Evolutionary conservation across 2,797 vertebrate genomes (phyloP).

Genomic region (Falco peregrinus): DNA sequence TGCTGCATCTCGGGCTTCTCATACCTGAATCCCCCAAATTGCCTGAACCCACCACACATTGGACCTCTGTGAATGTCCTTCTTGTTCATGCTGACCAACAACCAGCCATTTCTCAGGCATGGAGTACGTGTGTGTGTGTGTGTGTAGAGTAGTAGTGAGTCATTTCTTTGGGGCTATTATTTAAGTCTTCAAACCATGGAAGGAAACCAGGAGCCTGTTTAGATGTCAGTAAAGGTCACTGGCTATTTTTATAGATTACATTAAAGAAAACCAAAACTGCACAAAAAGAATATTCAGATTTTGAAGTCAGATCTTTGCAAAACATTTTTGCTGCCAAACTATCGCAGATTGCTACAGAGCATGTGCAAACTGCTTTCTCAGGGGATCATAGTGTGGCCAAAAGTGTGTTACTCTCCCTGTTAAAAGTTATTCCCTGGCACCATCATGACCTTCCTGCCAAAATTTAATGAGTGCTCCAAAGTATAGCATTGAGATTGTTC

Average conservation of each 20-base stretch:
- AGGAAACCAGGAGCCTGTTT: constrained; percentile 15
- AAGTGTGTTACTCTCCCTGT: neutral
- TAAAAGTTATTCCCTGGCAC: neutral
- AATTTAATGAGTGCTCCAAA: neutral
- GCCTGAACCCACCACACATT: neutral
- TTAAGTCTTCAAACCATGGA: constrained; percentile 54
- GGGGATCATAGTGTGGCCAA: neutral
- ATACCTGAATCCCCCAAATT: neutral
- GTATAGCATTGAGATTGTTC: neutral
- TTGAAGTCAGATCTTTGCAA: neutral
- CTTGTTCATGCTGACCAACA: neutral
- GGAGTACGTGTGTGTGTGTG: neutral
- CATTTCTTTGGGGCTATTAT: constrained; percentile 53
- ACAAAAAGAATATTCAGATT: neutral
- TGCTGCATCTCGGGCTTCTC: neutral
- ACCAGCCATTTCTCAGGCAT: constrained; percentile 10
- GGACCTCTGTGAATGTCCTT: neutral
- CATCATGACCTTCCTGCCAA: neutral
- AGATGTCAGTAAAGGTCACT: constrained; percentile 39
- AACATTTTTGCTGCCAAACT: neutral
- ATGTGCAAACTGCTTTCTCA: neutral
- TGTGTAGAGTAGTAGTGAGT: neutral
- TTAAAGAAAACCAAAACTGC: constrained; percentile 18
- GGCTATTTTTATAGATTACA: constrained; percentile 44
- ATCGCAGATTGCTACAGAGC: neutral